Base-by-base conservation (phyloP, 1,140 invertebrate genomes). In the Maconellicoccus hirsutus region DNA sequence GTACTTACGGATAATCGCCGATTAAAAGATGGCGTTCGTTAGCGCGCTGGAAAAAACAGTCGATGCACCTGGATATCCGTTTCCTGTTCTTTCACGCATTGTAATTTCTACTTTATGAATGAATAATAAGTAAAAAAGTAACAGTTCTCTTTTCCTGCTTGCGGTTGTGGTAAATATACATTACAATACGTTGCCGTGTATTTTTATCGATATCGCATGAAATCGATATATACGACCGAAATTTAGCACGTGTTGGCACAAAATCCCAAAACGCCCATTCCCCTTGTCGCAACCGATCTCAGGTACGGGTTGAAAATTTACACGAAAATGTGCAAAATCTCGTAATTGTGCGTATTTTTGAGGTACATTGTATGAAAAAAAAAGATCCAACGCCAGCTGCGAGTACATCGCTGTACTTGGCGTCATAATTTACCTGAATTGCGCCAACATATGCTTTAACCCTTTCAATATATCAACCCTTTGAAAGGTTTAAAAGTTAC, bases 71-170 rank as follows among this genome's bases (percentile, higher is more conserved):
- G 61, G 61, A 66, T 66, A 66, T 66, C 61, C 61, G 61, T 66
- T 66, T 66, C 61, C 61, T 66, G 61, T 66, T 66, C 25, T 66
- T 66, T 66, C 61, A 66, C 61, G 61, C 61, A 25, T 66, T 66
- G 61, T 66, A 66, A 66, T 66, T 66, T 10, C 61, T 66, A 66
- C 25, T 66, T 66, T 26, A 25, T 66, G 10, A 66, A 66, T 26
- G 25, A 66, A 26, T 66, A 66, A 66, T 66, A 66, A 66, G 61
- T 66, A 26, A 23, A 26, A 66, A 66, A 66, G 61, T 66, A 66
- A 66, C 61, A 66, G 61, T 25, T 25, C 61, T 66, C 61, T 66
- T 16, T 52, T 52, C 42, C 42, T 52, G 42, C 42, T 52, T 52
- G 42, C 16, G 42, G 42, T 52, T 52, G 42, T 19, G 42, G 42